A percentile compares a stretch with the other conserved stretches of the same genome.
Conservation (phyloP, 2,797 vertebrate genomes). For the Sebastes paucispinis region DNA sequence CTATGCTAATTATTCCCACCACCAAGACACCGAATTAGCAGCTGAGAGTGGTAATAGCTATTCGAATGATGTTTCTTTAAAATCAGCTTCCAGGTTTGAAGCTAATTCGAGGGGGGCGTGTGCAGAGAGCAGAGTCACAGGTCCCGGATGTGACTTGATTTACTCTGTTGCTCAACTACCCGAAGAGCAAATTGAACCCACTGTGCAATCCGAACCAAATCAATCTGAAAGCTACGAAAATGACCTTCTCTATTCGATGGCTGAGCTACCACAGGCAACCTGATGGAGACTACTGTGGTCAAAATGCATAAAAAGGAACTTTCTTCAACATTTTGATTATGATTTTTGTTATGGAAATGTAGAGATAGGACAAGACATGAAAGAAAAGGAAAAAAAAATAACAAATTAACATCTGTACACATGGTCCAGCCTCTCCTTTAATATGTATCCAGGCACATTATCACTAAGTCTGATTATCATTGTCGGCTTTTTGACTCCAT, state of each 20-base stretch:
- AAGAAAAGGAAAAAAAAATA: neutral
- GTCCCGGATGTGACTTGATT: no score
- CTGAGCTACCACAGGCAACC: neutral
- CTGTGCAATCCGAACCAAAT: neutral
- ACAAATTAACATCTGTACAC: no score
- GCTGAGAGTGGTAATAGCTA: neutral
- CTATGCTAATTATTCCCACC: neutral
- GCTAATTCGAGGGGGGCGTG: neutral
- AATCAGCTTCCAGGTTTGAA: neutral
- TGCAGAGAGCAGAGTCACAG: neutral
- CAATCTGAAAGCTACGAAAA: neutral
- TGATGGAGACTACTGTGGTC: neutral
- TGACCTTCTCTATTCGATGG: slow-evolving; percentile 1
- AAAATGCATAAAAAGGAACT: neutral
- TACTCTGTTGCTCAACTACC: slow-evolving; percentile 14
- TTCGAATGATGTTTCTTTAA: neutral
- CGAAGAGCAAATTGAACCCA: neutral
- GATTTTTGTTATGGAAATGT: neutral
- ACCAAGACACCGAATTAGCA: neutral
- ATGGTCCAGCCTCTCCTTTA: neutral
- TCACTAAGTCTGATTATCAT: neutral
- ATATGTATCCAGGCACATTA: neutral
- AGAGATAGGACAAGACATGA: neutral
- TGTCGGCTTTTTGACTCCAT: neutral
- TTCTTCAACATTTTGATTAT: neutral